Evolutionary conservation across 2,888 invertebrate genomes (phyloP).

Genomic region (Tillus elongatus): DNA sequence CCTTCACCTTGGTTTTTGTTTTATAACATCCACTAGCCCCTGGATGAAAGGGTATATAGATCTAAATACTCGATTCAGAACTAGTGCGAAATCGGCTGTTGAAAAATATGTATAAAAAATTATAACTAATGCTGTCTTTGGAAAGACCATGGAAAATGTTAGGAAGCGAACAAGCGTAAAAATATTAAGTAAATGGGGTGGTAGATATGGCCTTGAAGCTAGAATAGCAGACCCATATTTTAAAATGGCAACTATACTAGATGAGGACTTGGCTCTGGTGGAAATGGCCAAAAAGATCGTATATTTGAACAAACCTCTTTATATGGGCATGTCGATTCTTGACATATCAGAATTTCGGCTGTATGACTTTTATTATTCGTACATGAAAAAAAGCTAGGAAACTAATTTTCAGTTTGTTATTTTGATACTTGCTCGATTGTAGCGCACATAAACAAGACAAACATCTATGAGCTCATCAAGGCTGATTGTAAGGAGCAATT

Average conservation of each 20-base stretch:
- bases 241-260: slow-evolving; percentile 17
- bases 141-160: slow-evolving; percentile 20
- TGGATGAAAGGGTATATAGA: slow-evolving; percentile 20
- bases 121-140: slow-evolving; percentile 19
- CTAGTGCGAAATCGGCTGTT: slow-evolving; percentile 16
- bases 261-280: slow-evolving; percentile 14
- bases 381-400: too few species aligned
- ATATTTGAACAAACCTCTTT: slow-evolving; percentile 22
- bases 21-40: too few species aligned
- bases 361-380: slow-evolving; percentile 23
- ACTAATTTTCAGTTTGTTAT: too few species aligned
- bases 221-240: slow-evolving; percentile 20
- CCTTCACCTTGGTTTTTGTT: too few species aligned
- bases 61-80: slow-evolving; percentile 15
- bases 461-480: too few species aligned
- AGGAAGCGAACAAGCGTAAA: slow-evolving; percentile 14
- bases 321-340: slow-evolving; percentile 20
- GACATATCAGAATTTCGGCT: slow-evolving; percentile 22
- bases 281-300: slow-evolving; percentile 17
- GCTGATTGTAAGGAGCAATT: too few species aligned
- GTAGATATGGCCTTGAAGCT: slow-evolving; percentile 15
- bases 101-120: slow-evolving; percentile 18
- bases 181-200: slow-evolving; percentile 14
- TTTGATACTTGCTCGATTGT: too few species aligned
- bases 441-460: too few species aligned